phyloP scores from a whole-genome alignment of 1,140 invertebrate genomes.

The Drosophila varians region DNA sequence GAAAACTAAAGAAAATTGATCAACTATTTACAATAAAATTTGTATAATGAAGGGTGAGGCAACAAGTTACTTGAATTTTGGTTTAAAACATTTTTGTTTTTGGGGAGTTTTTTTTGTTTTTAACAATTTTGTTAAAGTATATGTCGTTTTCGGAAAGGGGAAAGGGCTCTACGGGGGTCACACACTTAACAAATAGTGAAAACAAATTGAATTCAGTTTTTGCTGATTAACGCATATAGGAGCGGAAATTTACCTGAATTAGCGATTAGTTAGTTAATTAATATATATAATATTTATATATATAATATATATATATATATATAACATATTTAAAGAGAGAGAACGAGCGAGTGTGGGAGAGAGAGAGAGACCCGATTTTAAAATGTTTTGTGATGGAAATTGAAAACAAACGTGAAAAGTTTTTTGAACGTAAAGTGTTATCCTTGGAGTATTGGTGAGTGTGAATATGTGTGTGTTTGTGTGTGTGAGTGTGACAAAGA shows the following conservation, averaged over 20 bases:
- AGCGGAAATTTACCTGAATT: constrained; percentile 73
- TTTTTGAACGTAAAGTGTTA: constrained; percentile 13
- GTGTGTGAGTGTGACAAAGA: constrained; percentile 12
- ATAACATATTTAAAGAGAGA: constrained; percentile 12
- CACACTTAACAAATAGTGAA: constrained; percentile 48
- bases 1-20: not conserved
- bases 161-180: constrained; percentile 26
- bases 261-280: constrained; percentile 15
- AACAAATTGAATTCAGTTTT: constrained; percentile 43
- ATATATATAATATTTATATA: constrained; percentile 30
- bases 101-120: not conserved
- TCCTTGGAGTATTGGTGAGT: constrained; percentile 2
- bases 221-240: constrained; percentile 57
- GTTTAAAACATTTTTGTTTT: not conserved
- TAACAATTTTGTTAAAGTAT: not conserved
- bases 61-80: constrained; percentile 21
- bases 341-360: too few relatives aligned
- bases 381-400: constrained; percentile 21
- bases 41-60: constrained; percentile 33
- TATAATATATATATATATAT: not conserved
- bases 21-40: constrained; percentile 27
- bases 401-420: constrained; percentile 12
- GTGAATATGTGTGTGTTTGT: not conserved
- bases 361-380: constrained; percentile 19
- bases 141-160: not conserved